Percentiles rank a stretch among this genome's conserved stretches.
phyloP scores from a whole-genome alignment of 2,888 invertebrate genomes.

The Koerneria pararmatus region DNA sequence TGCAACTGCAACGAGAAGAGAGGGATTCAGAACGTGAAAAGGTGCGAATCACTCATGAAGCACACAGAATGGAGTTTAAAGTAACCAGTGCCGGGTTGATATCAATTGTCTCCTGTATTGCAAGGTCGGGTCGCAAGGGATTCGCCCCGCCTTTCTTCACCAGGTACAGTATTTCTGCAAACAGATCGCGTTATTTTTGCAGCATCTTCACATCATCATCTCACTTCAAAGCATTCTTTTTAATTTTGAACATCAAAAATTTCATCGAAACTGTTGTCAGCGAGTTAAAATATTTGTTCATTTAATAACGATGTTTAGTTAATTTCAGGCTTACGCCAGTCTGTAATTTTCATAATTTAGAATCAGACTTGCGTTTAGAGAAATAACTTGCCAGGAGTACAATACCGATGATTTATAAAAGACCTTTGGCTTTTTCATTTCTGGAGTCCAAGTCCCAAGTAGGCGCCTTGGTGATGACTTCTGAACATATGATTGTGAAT shows the following conservation, averaged over 20 bases:
- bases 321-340: too few relatives aligned
- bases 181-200: background rate
- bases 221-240: too few relatives aligned
- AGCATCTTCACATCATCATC: too few relatives aligned
- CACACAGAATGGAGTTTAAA: conserved; percentile 14
- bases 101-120: conserved; percentile 33
- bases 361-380: too few relatives aligned
- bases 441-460: conserved; percentile 29
- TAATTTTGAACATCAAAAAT: too few relatives aligned
- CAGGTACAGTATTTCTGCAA: conserved; percentile 34
- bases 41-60: background rate
- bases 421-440: conserved; percentile 13
- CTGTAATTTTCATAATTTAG: too few relatives aligned
- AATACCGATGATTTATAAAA: too few relatives aligned
- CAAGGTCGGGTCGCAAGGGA: conserved; percentile 36
- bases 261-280: too few relatives aligned
- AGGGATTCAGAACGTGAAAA: background rate
- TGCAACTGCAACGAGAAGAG: conserved; percentile 35
- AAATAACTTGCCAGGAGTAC: too few relatives aligned
- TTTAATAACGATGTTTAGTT: too few relatives aligned
- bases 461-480: conserved; percentile 15
- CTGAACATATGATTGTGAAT: conserved; percentile 25
- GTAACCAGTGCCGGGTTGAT: conserved; percentile 44
- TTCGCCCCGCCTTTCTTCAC: conserved; percentile 31
- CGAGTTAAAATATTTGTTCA: too few relatives aligned